Conservation (phyloP, 2,797 vertebrate genomes). For the Acrossocheilus fasciatus region DNA sequence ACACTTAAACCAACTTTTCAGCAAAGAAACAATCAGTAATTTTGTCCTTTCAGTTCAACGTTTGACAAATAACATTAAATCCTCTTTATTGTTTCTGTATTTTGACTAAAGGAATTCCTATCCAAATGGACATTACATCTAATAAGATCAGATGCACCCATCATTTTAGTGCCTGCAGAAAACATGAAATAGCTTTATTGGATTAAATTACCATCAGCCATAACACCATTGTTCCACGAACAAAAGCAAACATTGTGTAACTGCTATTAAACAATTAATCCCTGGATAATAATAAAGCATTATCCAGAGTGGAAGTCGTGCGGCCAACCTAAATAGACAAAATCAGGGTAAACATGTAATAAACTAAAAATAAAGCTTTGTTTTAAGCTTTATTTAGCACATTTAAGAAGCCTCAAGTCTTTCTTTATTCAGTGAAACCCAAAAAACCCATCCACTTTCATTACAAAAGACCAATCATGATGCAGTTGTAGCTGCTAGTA, state of each 20-base stretch:
- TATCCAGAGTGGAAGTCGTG: not conserved
- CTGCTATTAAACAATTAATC: not conserved
- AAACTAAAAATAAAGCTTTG: not conserved
- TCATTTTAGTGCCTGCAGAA: not conserved
- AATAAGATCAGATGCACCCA: not conserved
- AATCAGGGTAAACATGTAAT: not conserved
- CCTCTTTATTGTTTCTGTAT: not conserved
- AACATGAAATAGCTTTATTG: not conserved
- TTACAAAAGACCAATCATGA: not conserved
- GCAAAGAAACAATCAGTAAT: not conserved
- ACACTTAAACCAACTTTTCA: not conserved
- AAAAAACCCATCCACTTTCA: not conserved
- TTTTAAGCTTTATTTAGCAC: not conserved
- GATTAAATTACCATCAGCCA: not conserved
- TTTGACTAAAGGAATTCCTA: not conserved
- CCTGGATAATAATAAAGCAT: not conserved
- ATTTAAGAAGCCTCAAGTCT: not conserved
- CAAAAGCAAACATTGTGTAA: slow-evolving; percentile 7
- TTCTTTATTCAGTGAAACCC: not conserved
- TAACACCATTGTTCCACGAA: not conserved
- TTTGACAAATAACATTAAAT: not conserved
- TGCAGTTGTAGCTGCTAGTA: too few species aligned
- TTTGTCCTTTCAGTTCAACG: not conserved
- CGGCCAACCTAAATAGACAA: not conserved
- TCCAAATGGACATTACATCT: not conserved